Base-by-base conservation (phyloP, 2,797 vertebrate genomes). In the Australoheros facetus region DNA sequence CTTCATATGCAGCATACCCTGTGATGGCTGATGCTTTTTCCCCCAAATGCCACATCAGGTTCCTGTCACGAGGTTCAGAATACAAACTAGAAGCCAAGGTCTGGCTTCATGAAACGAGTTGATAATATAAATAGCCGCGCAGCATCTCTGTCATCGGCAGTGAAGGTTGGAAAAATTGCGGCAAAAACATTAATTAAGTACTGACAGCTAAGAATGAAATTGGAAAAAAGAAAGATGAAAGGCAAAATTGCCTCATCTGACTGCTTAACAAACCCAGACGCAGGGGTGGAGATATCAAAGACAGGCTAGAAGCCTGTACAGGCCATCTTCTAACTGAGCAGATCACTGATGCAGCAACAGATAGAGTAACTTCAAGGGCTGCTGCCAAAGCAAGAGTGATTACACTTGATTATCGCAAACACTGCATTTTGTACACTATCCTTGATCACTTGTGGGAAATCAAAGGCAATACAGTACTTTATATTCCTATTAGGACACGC, bases 171-270 rank as follows among this genome's bases (percentile, higher is more conserved):
- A 83, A 87, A 93, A 94, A 91, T 90, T 84, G 84, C 81, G 80
- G 81, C 64, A 48, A 92, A 92, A 94, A 93, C 88, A 91, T 94
- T 91, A 88, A 94, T 94, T 92, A 92, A 90, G 80, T 81, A 84
- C 87, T 88, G 88, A 93, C 89, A 82, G 87, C 89, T 76, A 73
- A 78, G 77, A 89, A 88, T 89, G 75, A 88, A 91, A 88, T 77
- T 81, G 77, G 80, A 79, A 81, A 87, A 91, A 85, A 85, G 80
- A 86, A 83, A 90, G 89, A 91, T 91, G 91, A 90, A 90, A 91
- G 87, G 73, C 81, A 82, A 90, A 88, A 89, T 87, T 90, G 85
- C 84, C 79, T 89, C 74, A 84, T 89, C 84, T 86, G 85, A 77
- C 86, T 92, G 82, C 83, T 85, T 84, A 90, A 93, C 87, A 91